phyloP scores from a whole-genome alignment of 2,888 invertebrate species.

The Bimastos eiseni region DNA sequence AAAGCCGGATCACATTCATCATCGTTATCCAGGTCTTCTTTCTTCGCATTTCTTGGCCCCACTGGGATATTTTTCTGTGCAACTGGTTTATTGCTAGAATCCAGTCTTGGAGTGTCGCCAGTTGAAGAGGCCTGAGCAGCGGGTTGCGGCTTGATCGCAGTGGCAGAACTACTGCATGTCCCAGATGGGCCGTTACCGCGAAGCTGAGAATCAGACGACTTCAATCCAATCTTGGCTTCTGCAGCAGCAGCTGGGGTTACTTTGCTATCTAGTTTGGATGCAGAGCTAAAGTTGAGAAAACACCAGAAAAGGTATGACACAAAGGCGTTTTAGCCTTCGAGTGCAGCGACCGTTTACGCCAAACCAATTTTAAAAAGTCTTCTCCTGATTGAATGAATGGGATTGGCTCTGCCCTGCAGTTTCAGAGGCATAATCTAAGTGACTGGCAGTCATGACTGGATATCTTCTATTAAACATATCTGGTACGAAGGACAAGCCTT shows the following conservation, averaged over 20 bases:
- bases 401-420: neutral
- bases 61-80: neutral
- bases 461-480: neutral
- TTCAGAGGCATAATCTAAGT: neutral
- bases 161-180: neutral
- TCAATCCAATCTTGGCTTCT: constrained; percentile 4
- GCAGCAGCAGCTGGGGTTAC: constrained; percentile 14
- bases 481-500: neutral
- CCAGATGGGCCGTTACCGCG: neutral
- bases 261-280: constrained; percentile 23
- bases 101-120: neutral
- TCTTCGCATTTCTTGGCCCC: neutral
- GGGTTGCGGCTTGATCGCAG: neutral
- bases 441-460: neutral
- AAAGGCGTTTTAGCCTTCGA: neutral
- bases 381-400: neutral
- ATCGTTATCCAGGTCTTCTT: neutral
- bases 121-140: neutral
- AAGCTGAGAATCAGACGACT: constrained; percentile 8
- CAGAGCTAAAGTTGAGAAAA: constrained; percentile 23
- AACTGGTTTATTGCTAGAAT: constrained; percentile 13
- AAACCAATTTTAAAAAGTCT: neutral
- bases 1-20: constrained; percentile 22
- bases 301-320: constrained; percentile 1
- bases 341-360: neutral